Base-by-base conservation (phyloP, 2,113 vertebrate genomes). In the Nyctereutes procyonoides region DNA sequence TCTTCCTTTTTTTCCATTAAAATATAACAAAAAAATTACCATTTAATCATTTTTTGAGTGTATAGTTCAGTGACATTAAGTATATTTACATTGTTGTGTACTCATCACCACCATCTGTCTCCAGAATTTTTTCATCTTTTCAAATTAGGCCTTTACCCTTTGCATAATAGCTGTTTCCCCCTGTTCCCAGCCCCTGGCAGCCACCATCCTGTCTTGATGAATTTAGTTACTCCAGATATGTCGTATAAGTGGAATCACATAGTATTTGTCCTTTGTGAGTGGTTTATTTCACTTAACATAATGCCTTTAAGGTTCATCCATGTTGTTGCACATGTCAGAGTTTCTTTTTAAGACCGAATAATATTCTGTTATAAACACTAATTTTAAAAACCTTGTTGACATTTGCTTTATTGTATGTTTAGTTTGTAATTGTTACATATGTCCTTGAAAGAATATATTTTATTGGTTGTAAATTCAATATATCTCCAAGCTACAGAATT, bases 251-350 rank as follows among this genome's bases (percentile, higher is more conserved):
- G 84, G 17, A 92, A 83, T 77, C 20, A 53, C n/a, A 24, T 0
- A 53, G 2, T 62, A n/a, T 35, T 92, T 77, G 16, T 88, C 43
- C 30, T 95, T 26, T 92, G 28, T 71, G 30, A 77, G 8, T 60
- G n/a, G 3, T 30, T 73, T 92, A 38, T 96, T 82, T 94, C 14
- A 88, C 38, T 55, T 97, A 63, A 16, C 24, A 32, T 79, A 93
- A 58, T 77, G 26, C 32, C 32, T 83, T 89, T 55, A 71, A 71
- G 53, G 20, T 55, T 83, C 22, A 53, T 77, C 10, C 22, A 38
- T 62, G 32, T 71, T 81, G 28, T 26, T 60, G 13, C 8, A 77
- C 48, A n/a, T 32, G 16, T 65, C 51, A 35, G 35, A 77, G 71
- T 90, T 83, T n/a, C 8, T 28, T 90, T 95, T 60, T 74, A 95